Percentiles rank a stretch among this genome's conserved stretches.
phyloP scores from a whole-genome alignment of 2,888 invertebrate species.

The Lycophotia porphyrea region DNA sequence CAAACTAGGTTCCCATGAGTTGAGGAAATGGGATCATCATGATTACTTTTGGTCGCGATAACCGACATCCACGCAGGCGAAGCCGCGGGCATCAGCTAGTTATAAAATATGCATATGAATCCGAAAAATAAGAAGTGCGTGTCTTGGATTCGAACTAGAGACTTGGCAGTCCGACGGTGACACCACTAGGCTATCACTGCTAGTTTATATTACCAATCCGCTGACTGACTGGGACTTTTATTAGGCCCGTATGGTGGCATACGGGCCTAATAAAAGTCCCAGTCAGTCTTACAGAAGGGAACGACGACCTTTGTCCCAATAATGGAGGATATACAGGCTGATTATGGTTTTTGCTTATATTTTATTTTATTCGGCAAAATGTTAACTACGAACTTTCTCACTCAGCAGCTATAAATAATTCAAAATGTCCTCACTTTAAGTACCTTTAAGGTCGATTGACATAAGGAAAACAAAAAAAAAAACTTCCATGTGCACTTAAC shows the following conservation, averaged over 20 bases:
- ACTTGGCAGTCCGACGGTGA: too few relatives aligned
- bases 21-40: too few relatives aligned
- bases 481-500: constrained; percentile 4
- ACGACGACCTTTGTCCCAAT: not conserved
- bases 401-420: not conserved
- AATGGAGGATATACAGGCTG: not conserved
- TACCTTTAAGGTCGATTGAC: constrained; percentile 19
- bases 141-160: too few relatives aligned
- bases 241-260: not conserved
- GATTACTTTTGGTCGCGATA: too few relatives aligned
- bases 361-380: not conserved
- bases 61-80: too few relatives aligned
- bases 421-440: constrained; percentile 7
- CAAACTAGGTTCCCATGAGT: too few relatives aligned
- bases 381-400: not conserved
- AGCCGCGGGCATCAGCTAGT: too few relatives aligned
- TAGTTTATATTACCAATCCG: too few relatives aligned
- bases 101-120: too few relatives aligned
- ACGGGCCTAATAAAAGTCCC: not conserved
- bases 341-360: not conserved
- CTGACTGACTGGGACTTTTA: too few relatives aligned
- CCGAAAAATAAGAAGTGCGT: too few relatives aligned
- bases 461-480: constrained; percentile 30
- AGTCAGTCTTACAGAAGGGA: not conserved
- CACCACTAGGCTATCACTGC: too few relatives aligned